Conservation (phyloP, 1,140 invertebrate genomes). For the Drosophila micromelanica region DNA sequence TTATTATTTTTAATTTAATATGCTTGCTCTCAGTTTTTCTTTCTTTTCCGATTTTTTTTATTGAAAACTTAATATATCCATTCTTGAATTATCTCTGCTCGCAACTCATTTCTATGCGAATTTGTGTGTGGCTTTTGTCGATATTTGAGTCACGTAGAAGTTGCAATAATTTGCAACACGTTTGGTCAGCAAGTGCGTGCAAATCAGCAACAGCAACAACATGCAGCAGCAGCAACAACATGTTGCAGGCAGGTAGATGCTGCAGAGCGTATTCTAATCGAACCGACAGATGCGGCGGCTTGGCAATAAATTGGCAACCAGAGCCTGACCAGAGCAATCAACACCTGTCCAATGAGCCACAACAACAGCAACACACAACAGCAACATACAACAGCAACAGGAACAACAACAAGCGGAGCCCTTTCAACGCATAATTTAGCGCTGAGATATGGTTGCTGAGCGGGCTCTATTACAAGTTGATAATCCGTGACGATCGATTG, state of each 20-base stretch:
- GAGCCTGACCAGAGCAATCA: conserved; percentile 57
- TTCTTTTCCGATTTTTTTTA: no score
- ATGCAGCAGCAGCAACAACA: conserved; percentile 35
- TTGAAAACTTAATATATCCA: background rate
- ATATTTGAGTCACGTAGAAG: conserved; percentile 61
- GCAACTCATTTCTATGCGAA: conserved; percentile 15
- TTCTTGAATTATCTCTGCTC: conserved; percentile 5
- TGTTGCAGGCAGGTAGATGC: conserved; percentile 26
- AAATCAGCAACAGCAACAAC: conserved; percentile 27
- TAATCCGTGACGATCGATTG: conserved; percentile 81
- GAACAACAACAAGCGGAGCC: conserved; percentile 24
- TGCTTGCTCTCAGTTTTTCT: no score
- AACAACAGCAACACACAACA: conserved; percentile 21
- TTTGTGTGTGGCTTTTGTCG: conserved; percentile 36
- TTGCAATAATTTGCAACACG: conserved; percentile 79
- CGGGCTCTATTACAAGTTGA: conserved; percentile 66
- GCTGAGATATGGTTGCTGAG: conserved; percentile 24
- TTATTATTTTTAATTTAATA: no score
- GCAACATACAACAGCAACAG: conserved; percentile 16
- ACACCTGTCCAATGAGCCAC: conserved; percentile 58
- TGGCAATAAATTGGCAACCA: conserved; percentile 48
- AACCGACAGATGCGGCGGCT: conserved; percentile 30
- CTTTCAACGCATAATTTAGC: conserved; percentile 63
- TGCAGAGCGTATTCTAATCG: conserved; percentile 49
- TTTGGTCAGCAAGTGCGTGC: conserved; percentile 42